Percentiles rank a stretch among this genome's conserved stretches.
Evolutionary conservation across 2,888 invertebrate genomes (phyloP).

Genomic region (Alentia gelatinosa): DNA sequence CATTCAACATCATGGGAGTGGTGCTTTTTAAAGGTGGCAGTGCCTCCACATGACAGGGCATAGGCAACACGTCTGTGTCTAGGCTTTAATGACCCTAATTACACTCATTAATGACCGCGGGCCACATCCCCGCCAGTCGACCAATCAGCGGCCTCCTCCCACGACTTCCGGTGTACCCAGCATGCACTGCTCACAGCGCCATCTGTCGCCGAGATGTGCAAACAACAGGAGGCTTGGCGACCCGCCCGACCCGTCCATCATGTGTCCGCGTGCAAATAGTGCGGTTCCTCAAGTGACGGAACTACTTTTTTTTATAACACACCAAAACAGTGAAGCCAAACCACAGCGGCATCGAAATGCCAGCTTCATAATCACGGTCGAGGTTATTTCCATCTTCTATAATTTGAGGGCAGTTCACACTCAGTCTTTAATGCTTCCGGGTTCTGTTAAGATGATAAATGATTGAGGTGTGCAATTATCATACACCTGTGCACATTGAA

Average conservation of each 20-base stretch:
- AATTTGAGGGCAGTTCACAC: too few species aligned
- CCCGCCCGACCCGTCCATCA: too few species aligned
- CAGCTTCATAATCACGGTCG: too few species aligned
- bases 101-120: background rate
- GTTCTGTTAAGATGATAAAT: too few species aligned
- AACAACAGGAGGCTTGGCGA: background rate
- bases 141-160: background rate
- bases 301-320: background rate
- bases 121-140: background rate
- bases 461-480: too few species aligned
- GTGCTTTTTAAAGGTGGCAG: too few species aligned
- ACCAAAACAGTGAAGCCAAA: background rate
- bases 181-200: background rate
- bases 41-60: too few species aligned
- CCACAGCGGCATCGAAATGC: background rate
- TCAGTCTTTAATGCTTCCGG: too few species aligned
- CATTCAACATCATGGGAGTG: too few species aligned
- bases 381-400: too few species aligned
- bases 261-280: background rate
- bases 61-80: too few species aligned
- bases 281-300: background rate
- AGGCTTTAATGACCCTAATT: background rate
- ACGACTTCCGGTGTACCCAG: slow-evolving; percentile 14
- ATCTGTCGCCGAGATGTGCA: background rate
- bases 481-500: too few species aligned